A percentile compares a stretch with the other conserved stretches of the same genome.
Conservation (phyloP, 2,888 invertebrate genomes). For the Aleiodes leptofemur region DNA sequence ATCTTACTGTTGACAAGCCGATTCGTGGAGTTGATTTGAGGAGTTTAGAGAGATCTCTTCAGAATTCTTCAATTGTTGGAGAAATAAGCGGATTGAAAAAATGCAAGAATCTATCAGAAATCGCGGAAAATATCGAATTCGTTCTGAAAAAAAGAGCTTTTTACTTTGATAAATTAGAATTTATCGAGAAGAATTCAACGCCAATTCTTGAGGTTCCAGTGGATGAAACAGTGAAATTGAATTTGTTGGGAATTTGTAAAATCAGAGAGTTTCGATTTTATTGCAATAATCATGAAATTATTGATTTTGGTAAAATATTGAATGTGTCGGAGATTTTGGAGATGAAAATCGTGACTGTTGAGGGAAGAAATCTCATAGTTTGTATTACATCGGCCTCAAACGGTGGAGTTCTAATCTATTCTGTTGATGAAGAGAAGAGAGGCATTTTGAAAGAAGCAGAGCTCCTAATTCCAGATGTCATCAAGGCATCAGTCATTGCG, state of each 20-base stretch:
- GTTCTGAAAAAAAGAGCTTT: conserved; percentile 58
- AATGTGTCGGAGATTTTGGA: conserved; percentile 45
- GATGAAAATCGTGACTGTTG: conserved; percentile 40
- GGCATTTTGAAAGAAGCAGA: conserved; percentile 50
- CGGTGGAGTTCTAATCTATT: conserved; percentile 47
- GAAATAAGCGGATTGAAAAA: background rate
- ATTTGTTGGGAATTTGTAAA: conserved; percentile 43
- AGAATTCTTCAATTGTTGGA: conserved; percentile 25
- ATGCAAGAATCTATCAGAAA: conserved; percentile 39
- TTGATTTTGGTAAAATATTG: conserved; percentile 34
- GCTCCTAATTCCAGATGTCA: conserved; percentile 58
- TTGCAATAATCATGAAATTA: conserved; percentile 45
- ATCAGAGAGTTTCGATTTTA: conserved; percentile 33
- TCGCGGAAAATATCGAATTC: conserved; percentile 52
- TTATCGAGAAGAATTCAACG: conserved; percentile 48
- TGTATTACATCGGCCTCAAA: conserved; percentile 43
- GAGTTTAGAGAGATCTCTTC: conserved; percentile 31
- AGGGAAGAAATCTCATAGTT: conserved; percentile 44
- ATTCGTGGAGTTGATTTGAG: conserved; percentile 55
- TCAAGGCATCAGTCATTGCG: conserved; percentile 55
- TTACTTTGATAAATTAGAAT: conserved; percentile 59
- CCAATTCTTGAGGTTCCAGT: conserved; percentile 18
- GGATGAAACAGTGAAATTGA: background rate
- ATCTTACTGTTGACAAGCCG: conserved; percentile 57
- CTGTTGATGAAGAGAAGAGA: conserved; percentile 28